Evolutionary conservation across 2,888 invertebrate species (phyloP).

Genomic region (Muschampia plurimacula): DNA sequence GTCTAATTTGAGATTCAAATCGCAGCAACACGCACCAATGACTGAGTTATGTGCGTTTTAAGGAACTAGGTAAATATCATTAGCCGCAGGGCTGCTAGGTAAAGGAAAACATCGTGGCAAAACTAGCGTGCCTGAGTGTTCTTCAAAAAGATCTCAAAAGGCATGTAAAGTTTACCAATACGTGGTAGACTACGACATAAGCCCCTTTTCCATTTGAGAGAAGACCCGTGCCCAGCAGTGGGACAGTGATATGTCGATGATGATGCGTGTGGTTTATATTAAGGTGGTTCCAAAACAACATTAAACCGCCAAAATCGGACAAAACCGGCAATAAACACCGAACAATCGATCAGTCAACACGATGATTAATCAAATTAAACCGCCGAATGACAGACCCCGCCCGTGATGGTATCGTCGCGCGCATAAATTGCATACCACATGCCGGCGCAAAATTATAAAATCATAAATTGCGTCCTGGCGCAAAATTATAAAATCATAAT

Average conservation of each 20-base stretch:
- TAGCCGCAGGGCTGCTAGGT: no score
- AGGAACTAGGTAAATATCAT: no score
- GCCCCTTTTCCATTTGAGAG: no score
- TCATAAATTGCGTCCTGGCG: constrained; percentile 37
- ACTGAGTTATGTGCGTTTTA: no score
- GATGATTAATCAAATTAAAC: constrained; percentile 25
- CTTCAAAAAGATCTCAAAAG: no score
- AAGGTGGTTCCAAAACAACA: not conserved
- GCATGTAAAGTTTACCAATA: no score
- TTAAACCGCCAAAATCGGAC: constrained; percentile 29
- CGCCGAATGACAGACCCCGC: constrained; percentile 40
- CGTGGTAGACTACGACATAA: no score
- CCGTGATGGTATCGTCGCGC: constrained; percentile 40
- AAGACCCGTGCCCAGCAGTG: no score
- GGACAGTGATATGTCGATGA: not conserved
- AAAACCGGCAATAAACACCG: constrained; percentile 32
- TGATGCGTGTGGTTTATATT: not conserved
- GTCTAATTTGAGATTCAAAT: no score
- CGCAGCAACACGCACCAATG: no score
- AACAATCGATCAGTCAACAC: constrained; percentile 37
- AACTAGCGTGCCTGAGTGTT: no score
- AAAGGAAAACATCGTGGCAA: no score
- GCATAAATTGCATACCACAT: constrained; percentile 35
- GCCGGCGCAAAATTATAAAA: constrained; percentile 39
- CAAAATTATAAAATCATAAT: constrained; percentile 41